Base-by-base conservation (phyloP, 2,888 invertebrate genomes). In the Physocephala rufipes region DNA sequence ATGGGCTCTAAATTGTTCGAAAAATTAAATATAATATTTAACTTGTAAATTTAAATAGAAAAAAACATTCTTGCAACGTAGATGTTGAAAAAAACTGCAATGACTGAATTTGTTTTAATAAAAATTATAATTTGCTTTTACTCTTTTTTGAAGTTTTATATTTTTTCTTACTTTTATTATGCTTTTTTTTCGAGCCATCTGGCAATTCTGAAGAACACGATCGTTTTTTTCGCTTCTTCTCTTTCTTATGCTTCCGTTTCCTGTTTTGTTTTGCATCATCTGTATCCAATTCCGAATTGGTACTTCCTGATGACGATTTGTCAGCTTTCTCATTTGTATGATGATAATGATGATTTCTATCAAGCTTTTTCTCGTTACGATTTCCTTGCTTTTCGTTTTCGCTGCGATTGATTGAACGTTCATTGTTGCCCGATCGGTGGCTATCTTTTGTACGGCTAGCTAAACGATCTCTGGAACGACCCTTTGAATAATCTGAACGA, bases 91-190 rank as follows among this genome's bases (percentile, higher is more conserved):
- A 26, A 47, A 63, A 63, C 63, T 26, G 63, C 26, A 58, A 24
- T 63, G 45, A 24, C 16, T 19, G 26, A 24, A 13, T 47, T 45
- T 63, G 36, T n/a, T n/a, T n/a, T n/a, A n/a, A n/a, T n/a, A n/a
- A 53, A 15, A 55, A 36, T 66, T 36, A 66, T 55, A 55, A 36
- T 66, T 66, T 55, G 53, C 49, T 67, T 49, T 59, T 67, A 7
- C 59, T 67, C 59, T 67, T 67, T 45, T 67, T 66, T 13, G 51
- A 53, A n/a, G 66, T 24, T 58, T 58, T 63, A 63, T 63, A 59
- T 59, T 67, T 67, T 67, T 67, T 67, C 59, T 67, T 67, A 28
- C 49, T 67, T 59, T 67, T 67, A 43, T 45, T 67, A 49, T 59
- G 59, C 28, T 59, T 67, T 61, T 67, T 67, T 19, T 61, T 67